phyloP scores from a whole-genome alignment of 2,797 vertebrate species.

The Cirrhinus mrigala region DNA sequence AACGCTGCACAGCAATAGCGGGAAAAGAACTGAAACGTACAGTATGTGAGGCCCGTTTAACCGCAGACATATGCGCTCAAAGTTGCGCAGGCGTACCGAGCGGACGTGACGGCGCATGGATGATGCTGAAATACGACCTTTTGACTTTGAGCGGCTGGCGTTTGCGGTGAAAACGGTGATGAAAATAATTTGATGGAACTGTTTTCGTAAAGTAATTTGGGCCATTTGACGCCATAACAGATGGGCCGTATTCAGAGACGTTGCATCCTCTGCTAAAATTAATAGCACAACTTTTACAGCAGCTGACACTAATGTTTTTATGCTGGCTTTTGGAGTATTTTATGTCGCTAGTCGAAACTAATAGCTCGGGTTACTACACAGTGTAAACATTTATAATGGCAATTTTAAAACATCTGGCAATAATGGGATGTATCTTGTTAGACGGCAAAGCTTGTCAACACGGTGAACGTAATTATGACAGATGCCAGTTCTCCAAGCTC shows the following conservation, averaged over 20 bases:
- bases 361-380: constrained; percentile 67
- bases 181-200: constrained; percentile 55
- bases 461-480: constrained; percentile 62
- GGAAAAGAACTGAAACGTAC: not conserved
- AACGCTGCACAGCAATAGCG: constrained; percentile 26
- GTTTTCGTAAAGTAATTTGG: constrained; percentile 54
- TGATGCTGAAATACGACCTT: constrained; percentile 38
- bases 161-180: not conserved
- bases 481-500: constrained; percentile 60
- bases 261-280: constrained; percentile 58
- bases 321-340: constrained; percentile 60
- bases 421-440: constrained; percentile 65
- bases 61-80: not conserved
- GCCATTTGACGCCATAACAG: constrained; percentile 60
- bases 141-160: constrained; percentile 44
- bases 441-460: constrained; percentile 53
- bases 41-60: not conserved
- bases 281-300: constrained; percentile 63
- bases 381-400: constrained; percentile 71
- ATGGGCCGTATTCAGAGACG: constrained; percentile 58
- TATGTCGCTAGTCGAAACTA: constrained; percentile 58
- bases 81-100: not conserved
- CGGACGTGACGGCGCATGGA: not conserved
- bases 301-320: constrained; percentile 59
- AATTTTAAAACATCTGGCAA: constrained; percentile 69